phyloP scores from a whole-genome alignment of 2,113 vertebrate species.

The Pontoporia blainvillei region DNA sequence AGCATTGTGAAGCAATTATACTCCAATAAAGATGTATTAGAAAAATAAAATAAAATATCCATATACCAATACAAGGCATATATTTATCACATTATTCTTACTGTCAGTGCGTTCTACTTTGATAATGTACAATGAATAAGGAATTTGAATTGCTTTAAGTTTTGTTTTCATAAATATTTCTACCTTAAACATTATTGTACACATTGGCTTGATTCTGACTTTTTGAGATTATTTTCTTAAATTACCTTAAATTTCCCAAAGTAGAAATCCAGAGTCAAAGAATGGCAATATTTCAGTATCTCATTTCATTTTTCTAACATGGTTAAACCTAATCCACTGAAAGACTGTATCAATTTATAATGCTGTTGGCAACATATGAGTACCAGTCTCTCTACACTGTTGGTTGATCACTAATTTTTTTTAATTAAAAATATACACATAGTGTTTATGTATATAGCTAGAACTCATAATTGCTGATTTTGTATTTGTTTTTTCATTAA shows the following conservation, averaged over 20 bases:
- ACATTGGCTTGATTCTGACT: neutral
- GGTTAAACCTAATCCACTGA: neutral
- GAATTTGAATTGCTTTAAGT: neutral
- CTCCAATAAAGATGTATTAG: too few relatives aligned
- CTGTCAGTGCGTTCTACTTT: neutral
- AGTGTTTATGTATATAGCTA: neutral
- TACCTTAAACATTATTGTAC: conserved; percentile 15
- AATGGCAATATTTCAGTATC: neutral
- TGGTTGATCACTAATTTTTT: neutral
- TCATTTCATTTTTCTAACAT: neutral
- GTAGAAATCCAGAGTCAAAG: neutral
- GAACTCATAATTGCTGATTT: conserved; percentile 9
- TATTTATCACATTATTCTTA: conserved; percentile 5
- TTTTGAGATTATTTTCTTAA: conserved; percentile 16
- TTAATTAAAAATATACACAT: neutral
- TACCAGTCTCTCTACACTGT: neutral
- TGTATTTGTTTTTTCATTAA: conserved; percentile 23
- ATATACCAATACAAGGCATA: neutral
- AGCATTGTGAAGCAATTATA: too few relatives aligned
- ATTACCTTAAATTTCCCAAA: neutral
- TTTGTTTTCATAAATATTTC: conserved; percentile 18
- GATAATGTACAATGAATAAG: neutral
- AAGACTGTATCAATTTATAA: neutral
- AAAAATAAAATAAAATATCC: neutral
- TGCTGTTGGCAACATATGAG: neutral